These are phyloP conservation scores for Bucco capensis DNA, from an alignment of 2,113 vertebrate species.

Conservation along the genomic window DNA sequence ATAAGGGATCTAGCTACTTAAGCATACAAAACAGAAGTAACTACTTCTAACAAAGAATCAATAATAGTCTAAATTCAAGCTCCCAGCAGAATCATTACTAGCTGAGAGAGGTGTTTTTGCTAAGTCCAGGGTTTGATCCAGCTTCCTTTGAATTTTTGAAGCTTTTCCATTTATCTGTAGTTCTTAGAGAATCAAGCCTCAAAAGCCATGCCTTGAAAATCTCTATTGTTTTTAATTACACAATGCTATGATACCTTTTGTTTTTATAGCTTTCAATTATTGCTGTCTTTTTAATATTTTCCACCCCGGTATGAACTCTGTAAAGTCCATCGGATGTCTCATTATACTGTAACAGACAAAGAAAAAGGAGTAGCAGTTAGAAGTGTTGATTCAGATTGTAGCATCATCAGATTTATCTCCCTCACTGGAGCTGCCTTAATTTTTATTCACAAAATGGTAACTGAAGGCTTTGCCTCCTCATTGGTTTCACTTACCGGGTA, in stretches of 20 bases:
- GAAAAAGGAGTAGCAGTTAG: background rate
- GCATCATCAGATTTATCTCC: background rate
- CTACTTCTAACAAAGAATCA: background rate
- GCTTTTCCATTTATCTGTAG: background rate
- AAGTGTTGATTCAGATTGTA: background rate
- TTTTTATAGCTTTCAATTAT: slow-evolving; percentile 81
- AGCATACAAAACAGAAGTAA: background rate
- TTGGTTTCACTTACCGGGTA: slow-evolving; percentile 73
- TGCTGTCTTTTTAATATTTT: slow-evolving; percentile 80
- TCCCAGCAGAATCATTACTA: background rate
- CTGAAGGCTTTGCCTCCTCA: background rate
- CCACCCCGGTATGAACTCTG: slow-evolving; percentile 81
- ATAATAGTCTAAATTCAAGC: background rate
- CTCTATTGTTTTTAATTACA: background rate
- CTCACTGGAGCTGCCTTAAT: background rate
- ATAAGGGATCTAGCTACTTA: background rate
- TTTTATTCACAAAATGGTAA: background rate
- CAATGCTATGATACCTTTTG: slow-evolving; percentile 68
- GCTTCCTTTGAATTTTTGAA: background rate
- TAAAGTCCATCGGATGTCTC: slow-evolving; percentile 83
- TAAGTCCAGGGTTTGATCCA: background rate
- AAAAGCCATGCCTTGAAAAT: background rate
- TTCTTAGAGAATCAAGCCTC: background rate
- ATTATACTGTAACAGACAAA: slow-evolving; percentile 83
- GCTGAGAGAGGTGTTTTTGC: background rate